Evolutionary conservation across 1,140 invertebrate genomes (phyloP).

Genomic region (Hypothenemus hampei): DNA sequence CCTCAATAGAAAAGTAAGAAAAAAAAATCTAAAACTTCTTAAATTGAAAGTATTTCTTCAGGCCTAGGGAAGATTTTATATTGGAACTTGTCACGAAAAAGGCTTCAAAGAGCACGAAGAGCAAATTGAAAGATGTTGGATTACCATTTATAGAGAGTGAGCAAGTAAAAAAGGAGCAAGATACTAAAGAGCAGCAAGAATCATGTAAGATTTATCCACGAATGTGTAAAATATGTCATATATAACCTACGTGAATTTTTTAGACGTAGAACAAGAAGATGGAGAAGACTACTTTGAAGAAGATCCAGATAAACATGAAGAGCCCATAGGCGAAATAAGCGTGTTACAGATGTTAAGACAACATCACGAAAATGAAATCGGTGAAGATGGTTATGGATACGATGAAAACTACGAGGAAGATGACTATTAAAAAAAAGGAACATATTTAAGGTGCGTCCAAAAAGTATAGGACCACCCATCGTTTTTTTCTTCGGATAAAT

Average conservation of each 20-base stretch:
- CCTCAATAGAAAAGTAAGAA: too few species aligned
- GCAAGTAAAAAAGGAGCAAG: background rate
- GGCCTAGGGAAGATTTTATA: too few species aligned
- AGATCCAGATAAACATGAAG: constrained; percentile 31
- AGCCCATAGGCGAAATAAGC: constrained; percentile 32
- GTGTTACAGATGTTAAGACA: constrained; percentile 39
- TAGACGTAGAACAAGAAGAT: constrained; percentile 25
- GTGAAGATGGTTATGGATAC: constrained; percentile 33
- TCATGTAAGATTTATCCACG: background rate
- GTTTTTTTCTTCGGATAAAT: background rate
- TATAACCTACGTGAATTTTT: background rate
- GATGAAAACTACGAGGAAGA: constrained; percentile 38
- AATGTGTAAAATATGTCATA: background rate
- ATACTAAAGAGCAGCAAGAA: constrained; percentile 6
- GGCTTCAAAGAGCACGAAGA: background rate
- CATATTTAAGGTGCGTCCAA: background rate
- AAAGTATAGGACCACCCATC: background rate
- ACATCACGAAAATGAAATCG: constrained; percentile 36
- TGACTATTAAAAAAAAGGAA: constrained; percentile 28
- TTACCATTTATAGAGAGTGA: too few species aligned
- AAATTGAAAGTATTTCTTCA: too few species aligned
- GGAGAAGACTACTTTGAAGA: constrained; percentile 36
- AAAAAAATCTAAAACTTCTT: too few species aligned
- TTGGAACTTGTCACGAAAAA: too few species aligned
- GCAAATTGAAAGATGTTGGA: constrained; percentile 16